A percentile compares a stretch with the other conserved stretches of the same genome.
These are phyloP conservation scores for Patella pellucida DNA, from an alignment of 2,888 invertebrate species.

Conservation along the genomic window DNA sequence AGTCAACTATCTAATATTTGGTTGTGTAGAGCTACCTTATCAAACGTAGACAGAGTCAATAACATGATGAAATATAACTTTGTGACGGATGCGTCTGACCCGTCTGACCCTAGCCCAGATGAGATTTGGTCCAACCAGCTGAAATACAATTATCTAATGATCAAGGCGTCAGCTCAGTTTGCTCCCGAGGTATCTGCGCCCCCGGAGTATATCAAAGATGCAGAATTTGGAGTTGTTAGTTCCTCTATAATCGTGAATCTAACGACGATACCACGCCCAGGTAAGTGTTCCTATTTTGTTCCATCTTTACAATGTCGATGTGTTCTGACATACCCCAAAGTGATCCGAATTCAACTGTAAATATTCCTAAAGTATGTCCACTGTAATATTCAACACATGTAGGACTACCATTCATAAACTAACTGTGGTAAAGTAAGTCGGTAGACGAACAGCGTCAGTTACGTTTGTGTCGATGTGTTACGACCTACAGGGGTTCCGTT, in stretches of 20 bases:
- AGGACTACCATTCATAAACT: too few relatives aligned
- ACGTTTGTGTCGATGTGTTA: too few relatives aligned
- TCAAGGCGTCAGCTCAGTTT: background rate
- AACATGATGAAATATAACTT: background rate
- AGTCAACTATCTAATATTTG: background rate
- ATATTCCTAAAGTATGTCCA: too few relatives aligned
- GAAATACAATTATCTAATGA: background rate
- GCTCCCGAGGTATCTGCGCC: background rate
- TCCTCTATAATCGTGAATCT: background rate
- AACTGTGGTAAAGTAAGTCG: too few relatives aligned
- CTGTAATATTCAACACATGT: too few relatives aligned
- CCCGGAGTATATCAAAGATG: background rate
- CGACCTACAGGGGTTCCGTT: too few relatives aligned
- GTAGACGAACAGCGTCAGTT: too few relatives aligned
- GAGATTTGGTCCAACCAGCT: background rate
- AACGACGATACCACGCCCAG: background rate
- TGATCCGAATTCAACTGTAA: too few relatives aligned
- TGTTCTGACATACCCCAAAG: too few relatives aligned
- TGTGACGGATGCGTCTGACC: background rate
- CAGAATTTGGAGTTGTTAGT: slow-evolving; percentile 9
- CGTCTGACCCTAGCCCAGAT: background rate
- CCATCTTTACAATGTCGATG: too few relatives aligned
- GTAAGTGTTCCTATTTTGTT: background rate
- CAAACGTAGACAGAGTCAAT: background rate
- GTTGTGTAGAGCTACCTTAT: background rate